Evolutionary conservation across 2,113 vertebrate species (phyloP), one percentile per base, ranked within the genome.

Genomic region (Pachyramphus minor): DNA sequence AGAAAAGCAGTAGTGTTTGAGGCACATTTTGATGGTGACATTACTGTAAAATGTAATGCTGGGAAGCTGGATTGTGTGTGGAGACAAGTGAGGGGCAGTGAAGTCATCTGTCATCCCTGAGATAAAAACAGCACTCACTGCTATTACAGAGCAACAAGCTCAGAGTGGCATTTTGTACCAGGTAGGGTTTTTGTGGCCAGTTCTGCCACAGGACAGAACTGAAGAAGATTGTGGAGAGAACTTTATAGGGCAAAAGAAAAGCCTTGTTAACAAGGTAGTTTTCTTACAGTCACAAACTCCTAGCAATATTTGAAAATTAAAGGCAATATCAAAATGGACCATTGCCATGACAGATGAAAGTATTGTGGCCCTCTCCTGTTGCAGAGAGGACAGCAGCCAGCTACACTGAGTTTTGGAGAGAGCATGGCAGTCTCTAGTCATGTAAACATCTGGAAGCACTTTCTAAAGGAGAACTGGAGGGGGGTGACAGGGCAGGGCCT

Each of bases 391-490:
- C 59, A 58, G 50, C 42, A 86, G 59, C 5, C 56, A 59, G 56
- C 63, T 74, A 6, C 20, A 6, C 28, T 23, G 55, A 11, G 18
- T 45, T 72, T 75, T 60, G 44, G 79, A 44, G 75, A 35, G 41
- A 68, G 27, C 21, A 1, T 33, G 31, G 44, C 17, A 68, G 37
- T n/a, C n/a, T 0, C 1, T 16, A 24, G 6, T 81, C 37, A 8
- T 35, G 8, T 8, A 60, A 22, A 44, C 1, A 2, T 62, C 67
- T 88, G 79, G 42, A 80, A 84, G 12, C 16, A 15, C 52, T 71
- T 71, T 50, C 47, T 53, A 21, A 22, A 41, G n/a, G 42, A 68
- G 39, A 45, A 30, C 58, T 66, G 67, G 25, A 53, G 71, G 49
- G 37, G 30, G 33, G 12, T 33, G 68, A 28, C 22, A 19, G 58